Conservation (phyloP, 2,888 invertebrate genomes). For the Drosophila bunnanda region DNA sequence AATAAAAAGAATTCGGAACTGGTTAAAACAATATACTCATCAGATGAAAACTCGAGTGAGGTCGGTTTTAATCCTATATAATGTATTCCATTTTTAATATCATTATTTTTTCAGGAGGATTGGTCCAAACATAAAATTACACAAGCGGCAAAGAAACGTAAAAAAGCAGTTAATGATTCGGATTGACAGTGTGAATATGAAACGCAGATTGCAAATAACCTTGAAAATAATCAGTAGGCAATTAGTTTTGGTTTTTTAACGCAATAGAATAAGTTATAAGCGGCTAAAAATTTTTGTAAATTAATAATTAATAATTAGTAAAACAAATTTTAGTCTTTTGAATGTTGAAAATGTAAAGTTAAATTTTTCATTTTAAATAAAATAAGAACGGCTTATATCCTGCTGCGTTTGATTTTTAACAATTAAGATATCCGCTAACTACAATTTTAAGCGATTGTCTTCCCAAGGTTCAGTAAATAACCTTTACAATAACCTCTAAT, state of each 20-base stretch:
- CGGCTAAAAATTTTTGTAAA: slow-evolving; percentile 55
- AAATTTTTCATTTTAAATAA: slow-evolving; percentile 72
- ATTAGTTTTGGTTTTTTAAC: slow-evolving; percentile 70
- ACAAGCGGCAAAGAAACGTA: slow-evolving; percentile 95
- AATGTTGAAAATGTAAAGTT: slow-evolving; percentile 82
- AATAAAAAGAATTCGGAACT: slow-evolving; percentile 85
- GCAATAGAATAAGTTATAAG: slow-evolving; percentile 71
- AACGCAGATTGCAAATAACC: slow-evolving; percentile 53
- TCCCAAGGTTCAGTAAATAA: too few species aligned
- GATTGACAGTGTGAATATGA: slow-evolving; percentile 89
- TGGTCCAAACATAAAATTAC: slow-evolving; percentile 91
- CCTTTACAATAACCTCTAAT: too few species aligned
- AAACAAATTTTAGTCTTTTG: slow-evolving; percentile 77
- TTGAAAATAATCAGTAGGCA: slow-evolving; percentile 63
- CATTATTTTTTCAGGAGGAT: slow-evolving; percentile 90
- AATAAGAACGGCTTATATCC: not conserved
- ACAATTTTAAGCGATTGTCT: too few species aligned
- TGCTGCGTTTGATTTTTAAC: too few species aligned
- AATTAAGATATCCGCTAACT: too few species aligned
- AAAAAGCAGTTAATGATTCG: slow-evolving; percentile 95
- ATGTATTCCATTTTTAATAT: not conserved
- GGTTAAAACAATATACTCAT: slow-evolving; percentile 87
- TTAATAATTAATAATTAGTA: slow-evolving; percentile 65
- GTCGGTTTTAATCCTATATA: slow-evolving; percentile 83
- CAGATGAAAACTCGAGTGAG: slow-evolving; percentile 94